Evolutionary conservation across 2,113 vertebrate genomes (phyloP).

Genomic region (Buteo buteo): DNA sequence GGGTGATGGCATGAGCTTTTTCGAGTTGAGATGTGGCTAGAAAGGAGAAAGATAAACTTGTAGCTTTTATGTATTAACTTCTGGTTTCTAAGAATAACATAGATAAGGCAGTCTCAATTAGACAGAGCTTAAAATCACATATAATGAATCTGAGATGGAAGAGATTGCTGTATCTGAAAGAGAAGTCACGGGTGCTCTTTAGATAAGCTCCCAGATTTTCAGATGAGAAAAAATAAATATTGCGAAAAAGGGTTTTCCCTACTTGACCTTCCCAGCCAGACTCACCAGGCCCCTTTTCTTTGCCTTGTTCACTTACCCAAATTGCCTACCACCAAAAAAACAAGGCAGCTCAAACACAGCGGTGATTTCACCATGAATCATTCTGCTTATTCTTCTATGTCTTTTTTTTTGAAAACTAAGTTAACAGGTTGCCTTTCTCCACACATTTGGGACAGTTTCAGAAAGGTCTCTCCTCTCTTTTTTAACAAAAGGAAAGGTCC

Average conservation of each 20-base stretch:
- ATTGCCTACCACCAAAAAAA: not conserved
- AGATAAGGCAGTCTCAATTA: slow-evolving; percentile 59
- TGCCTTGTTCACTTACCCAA: not conserved
- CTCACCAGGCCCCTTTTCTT: not conserved
- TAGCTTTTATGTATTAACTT: slow-evolving; percentile 33
- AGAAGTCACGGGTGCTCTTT: not conserved
- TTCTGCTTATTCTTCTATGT: not conserved
- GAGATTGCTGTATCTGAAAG: slow-evolving; percentile 1
- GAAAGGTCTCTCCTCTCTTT: not conserved
- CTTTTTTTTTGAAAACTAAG: not conserved
- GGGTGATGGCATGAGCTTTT: not conserved
- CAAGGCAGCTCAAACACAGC: not conserved
- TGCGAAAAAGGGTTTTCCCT: not conserved
- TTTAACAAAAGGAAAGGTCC: not conserved
- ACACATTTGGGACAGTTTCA: not conserved
- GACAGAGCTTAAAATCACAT: slow-evolving; percentile 38
- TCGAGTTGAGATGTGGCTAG: not conserved
- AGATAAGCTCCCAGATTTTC: slow-evolving; percentile 24
- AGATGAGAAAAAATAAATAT: slow-evolving; percentile 33
- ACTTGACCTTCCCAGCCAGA: not conserved
- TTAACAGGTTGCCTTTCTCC: not conserved
- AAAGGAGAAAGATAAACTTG: slow-evolving; percentile 47
- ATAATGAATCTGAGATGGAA: not conserved
- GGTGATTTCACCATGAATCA: not conserved
- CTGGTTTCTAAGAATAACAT: slow-evolving; percentile 49